Base-by-base conservation (phyloP, 2,888 invertebrate species). In the Oegoconia quadripuncta region DNA sequence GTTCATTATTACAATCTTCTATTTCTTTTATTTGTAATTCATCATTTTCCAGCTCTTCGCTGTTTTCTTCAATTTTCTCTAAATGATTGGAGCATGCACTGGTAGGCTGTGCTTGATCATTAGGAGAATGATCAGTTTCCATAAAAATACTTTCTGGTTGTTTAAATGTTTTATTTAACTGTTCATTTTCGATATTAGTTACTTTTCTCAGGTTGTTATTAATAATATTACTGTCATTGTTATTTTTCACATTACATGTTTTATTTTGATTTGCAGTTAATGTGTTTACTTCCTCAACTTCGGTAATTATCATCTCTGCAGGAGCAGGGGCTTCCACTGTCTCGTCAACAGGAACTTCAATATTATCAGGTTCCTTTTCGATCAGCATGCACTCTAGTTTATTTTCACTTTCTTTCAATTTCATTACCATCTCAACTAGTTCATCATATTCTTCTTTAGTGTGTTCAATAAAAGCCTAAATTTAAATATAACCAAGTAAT, bases 341-440 rank as follows among this genome's bases (percentile, higher is more conserved):
- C 47, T 74, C 75, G 37, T 74, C 77, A 18, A 57, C 65, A 18
- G 76, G 74, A 8, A 76, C 74, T 54, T 82, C 84, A 27, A 73
- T 51, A 57, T 78, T 79, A 39, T 83, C 83, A 31, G 79, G 72
- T 44, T 58, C 64, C 29, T 56, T 72, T 26, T 78, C 76, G 31
- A 53, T 53, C 34, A 92, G 75, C 43, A 92, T 87, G 57, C 76
- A 83, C 59, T 89, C 84, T 51, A 93, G 79, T 73, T 92, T 93
- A 39, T 69, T 84, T 78, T 93, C 93, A 65, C 93, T 93, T 68
- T 93, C 93, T 74, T 89, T 89, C 51, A 93, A 83, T 74, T 92
- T 90, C 72, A 89, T 90, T 56, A 92, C 88, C 90, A 92, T 92
- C 74, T 87, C 88, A 59, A 89, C 80, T 53, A 93, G 81, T 65